Evolutionary conservation across 2,113 vertebrate species (phyloP), one percentile per base, ranked within the genome.

Genomic region (Crotophaga sulcirostris): DNA sequence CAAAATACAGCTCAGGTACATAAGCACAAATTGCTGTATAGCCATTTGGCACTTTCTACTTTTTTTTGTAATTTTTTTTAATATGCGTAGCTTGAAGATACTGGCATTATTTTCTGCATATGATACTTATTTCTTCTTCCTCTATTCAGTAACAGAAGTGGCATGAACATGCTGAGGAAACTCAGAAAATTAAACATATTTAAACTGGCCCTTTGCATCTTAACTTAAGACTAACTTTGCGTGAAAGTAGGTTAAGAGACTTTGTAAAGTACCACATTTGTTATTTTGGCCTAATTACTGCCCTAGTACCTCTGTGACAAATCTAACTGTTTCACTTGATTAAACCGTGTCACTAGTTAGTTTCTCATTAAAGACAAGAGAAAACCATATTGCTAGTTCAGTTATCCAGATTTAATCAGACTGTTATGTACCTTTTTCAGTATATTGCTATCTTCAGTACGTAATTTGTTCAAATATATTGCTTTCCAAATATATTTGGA

Each of bases 381-480:
- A 73, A 91, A 89, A 36, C 63, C 40, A 33, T 80, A 72, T 45
- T 76, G 40, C 33, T 84, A 74, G 59, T 79, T 73, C 47, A 49
- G 51, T 70, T 90, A 64, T 68, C 56, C 72, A 91, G 68, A 91
- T 89, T 87, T 90, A 96, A 95, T 96, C 62, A 54, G 87, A 77
- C 36, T 84, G 24, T 73, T 92, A 90, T 89, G 54, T 91, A 85
- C 25, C 6, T 91, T 97, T 91, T 60, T 83, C 89, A 91, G 92
- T 96, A 84, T 96, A 91, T 94, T 97, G 84, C 74, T 64, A 29
- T 70, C 76, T 82, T 94, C 64, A 73, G 7, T 83, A 51, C 78
- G 20, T 68, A 88, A 86, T 91, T 91, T 95, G 55, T 84, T 93
- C 49, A 74, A 96, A 93, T 89, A 73, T n/a, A 92, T 42, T 84